A percentile compares a stretch with the other conserved stretches of the same genome.
Evolutionary conservation across 2,113 vertebrate species (phyloP).

Genomic region (Oceanodroma tethys): DNA sequence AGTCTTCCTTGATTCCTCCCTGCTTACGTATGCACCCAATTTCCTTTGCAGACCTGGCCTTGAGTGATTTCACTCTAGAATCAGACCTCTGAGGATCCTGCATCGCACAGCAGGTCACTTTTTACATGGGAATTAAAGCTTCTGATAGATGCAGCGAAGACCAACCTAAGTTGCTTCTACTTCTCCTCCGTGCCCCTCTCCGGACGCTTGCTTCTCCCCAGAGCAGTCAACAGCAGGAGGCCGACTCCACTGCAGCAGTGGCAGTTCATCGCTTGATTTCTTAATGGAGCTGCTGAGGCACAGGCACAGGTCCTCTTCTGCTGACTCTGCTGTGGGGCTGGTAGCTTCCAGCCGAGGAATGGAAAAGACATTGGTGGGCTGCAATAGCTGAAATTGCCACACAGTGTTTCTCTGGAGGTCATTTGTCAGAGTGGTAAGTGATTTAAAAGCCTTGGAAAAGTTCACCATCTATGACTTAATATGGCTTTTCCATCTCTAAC

Average conservation of each 20-base stretch:
- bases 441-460: conserved; percentile 4
- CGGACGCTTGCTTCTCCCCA: not conserved
- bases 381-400: not conserved
- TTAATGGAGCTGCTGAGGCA: not conserved
- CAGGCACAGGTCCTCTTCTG: not conserved
- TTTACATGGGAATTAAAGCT: not conserved
- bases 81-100: not conserved
- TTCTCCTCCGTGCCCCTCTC: not conserved
- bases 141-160: not conserved
- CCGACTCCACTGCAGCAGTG: not conserved
- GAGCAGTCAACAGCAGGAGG: not conserved
- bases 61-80: not conserved
- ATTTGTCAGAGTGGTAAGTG: not conserved
- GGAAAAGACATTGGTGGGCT: conserved; percentile 25
- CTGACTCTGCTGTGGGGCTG: not conserved
- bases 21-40: not conserved
- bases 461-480: not conserved
- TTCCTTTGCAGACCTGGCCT: not conserved
- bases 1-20: not conserved
- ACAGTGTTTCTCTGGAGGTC: not conserved
- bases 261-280: not conserved
- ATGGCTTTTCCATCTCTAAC: conserved; percentile 7
- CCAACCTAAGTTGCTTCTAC: not conserved
- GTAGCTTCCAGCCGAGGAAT: not conserved
- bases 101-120: not conserved